Base-by-base conservation (phyloP, 2,113 vertebrate species). In the Piprites chloris region DNA sequence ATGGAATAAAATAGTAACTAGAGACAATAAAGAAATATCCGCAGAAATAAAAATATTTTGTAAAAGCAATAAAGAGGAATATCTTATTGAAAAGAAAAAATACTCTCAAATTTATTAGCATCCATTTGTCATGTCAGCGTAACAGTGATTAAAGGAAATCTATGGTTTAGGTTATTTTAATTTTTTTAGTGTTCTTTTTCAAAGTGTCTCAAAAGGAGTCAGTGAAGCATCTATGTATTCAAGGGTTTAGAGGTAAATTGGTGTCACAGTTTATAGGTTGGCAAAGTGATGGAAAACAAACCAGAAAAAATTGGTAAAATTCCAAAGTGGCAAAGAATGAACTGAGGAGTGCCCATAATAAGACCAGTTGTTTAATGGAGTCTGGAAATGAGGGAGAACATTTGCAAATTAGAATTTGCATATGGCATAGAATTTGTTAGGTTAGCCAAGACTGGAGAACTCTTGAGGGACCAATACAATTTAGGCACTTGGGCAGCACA, bases 401-500 rank as follows among this genome's bases (percentile, higher is more conserved):
- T 85, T 92, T 95, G 72, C 68, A 85, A 96, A 95, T 94, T 88
- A 59, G 39, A 84, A 95, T 96, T 95, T 96, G 88, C 95, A 95
- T 94, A 91, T 93, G 93, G 92, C 92, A 96, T 79, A 77, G 79
- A 73, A 87, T 94, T 93, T 41, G 72, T 88, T 83, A 24, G 90
- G 75, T 84, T 94, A 93, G 87, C 95, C 95, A 95, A 90, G 92
- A 67, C 72, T 42, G 14, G 90, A 90, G 87, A 80, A 84, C 78
- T 68, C 95, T 94, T 84, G 90, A 90, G 93, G 83, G 93, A 92
- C 85, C 59, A 72, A 71, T 82, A 89, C 73, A 92, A 79, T 94
- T 87, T 93, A 96, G 94, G 47, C 83, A 78, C 92, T 96, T 96
- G 92, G 93, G 93, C 88, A 93, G 73, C 95, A 95, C 92, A 93